These are phyloP conservation scores for Scarus forsteni DNA, from an alignment of 2,797 vertebrate species.

Conservation along the genomic window DNA sequence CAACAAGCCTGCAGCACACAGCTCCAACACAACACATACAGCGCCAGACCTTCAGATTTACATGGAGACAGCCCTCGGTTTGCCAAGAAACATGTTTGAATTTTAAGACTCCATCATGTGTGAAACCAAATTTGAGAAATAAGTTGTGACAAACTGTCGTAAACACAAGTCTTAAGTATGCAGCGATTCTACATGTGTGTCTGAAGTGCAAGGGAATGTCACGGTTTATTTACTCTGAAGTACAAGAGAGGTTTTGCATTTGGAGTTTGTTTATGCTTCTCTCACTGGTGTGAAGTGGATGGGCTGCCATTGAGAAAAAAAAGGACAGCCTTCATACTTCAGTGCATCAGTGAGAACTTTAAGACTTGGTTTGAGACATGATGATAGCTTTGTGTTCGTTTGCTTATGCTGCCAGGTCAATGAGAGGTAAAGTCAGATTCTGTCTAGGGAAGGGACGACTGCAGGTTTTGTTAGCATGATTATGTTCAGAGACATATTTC, in stretches of 20 bases:
- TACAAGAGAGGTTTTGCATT: not conserved
- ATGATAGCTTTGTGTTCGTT: not conserved
- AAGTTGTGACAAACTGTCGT: constrained; percentile 24
- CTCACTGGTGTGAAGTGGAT: not conserved
- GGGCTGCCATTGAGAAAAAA: too few species aligned
- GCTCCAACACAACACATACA: constrained; percentile 33
- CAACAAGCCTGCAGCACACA: constrained; percentile 43
- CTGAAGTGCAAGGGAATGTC: not conserved
- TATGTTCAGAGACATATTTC: too few species aligned
- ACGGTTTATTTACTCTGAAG: not conserved
- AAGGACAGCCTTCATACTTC: not conserved
- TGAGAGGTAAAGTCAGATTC: not conserved
- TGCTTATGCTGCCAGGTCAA: not conserved
- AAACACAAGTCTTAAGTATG: constrained; percentile 10
- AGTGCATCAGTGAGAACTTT: not conserved
- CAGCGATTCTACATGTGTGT: constrained; percentile 6
- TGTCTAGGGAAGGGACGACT: too few species aligned
- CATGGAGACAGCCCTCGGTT: constrained; percentile 36
- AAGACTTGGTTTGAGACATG: not conserved
- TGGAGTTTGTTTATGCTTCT: not conserved
- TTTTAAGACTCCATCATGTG: constrained; percentile 35
- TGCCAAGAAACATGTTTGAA: constrained; percentile 17
- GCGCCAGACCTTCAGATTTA: constrained; percentile 36
- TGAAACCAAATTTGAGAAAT: constrained; percentile 13
- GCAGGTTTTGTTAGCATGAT: too few species aligned